A percentile compares a stretch with the other conserved stretches of the same genome.
Evolutionary conservation across 2,888 invertebrate species (phyloP).

Genomic region (Clusia tigrina): DNA sequence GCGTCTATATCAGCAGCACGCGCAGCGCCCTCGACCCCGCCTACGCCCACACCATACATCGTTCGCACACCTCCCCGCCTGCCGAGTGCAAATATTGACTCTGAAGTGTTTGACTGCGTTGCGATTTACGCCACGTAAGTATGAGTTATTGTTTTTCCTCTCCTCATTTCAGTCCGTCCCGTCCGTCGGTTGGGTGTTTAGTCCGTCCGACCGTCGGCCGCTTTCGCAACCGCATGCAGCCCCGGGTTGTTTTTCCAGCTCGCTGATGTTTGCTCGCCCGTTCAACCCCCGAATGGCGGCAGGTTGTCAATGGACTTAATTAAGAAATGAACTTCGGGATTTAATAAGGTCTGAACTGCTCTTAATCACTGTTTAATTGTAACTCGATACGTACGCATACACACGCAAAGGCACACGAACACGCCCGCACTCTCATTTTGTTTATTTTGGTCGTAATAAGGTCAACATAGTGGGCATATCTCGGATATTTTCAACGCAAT

Average conservation of each 20-base stretch:
- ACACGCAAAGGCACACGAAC: slow-evolving; percentile 5
- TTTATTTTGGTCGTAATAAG: slow-evolving; percentile 4
- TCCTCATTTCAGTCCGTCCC: slow-evolving; percentile 2
- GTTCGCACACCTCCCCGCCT: background rate
- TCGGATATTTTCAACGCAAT: background rate
- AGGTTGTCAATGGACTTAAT: slow-evolving; percentile 30
- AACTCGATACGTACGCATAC: slow-evolving; percentile 21
- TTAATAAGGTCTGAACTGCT: background rate
- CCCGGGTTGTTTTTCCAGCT: no score
- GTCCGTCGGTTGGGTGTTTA: slow-evolving; percentile 2
- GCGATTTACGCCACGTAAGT: slow-evolving; percentile 21
- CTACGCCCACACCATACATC: no score
- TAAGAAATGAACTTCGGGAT: slow-evolving; percentile 23
- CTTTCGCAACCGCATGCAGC: background rate
- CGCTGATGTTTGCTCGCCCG: background rate
- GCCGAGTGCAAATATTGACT: slow-evolving; percentile 24
- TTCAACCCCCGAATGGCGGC: slow-evolving; percentile 2
- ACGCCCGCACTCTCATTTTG: no score
- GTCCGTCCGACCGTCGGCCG: no score
- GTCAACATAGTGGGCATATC: background rate
- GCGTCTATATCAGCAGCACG: no score
- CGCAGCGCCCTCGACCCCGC: no score
- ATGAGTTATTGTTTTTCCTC: slow-evolving; percentile 17
- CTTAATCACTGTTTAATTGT: slow-evolving; percentile 31
- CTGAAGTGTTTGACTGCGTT: slow-evolving; percentile 24